These are phyloP conservation scores for Agonopterix heracliana DNA, from an alignment of 2,888 invertebrate genomes.

Conservation along the genomic window DNA sequence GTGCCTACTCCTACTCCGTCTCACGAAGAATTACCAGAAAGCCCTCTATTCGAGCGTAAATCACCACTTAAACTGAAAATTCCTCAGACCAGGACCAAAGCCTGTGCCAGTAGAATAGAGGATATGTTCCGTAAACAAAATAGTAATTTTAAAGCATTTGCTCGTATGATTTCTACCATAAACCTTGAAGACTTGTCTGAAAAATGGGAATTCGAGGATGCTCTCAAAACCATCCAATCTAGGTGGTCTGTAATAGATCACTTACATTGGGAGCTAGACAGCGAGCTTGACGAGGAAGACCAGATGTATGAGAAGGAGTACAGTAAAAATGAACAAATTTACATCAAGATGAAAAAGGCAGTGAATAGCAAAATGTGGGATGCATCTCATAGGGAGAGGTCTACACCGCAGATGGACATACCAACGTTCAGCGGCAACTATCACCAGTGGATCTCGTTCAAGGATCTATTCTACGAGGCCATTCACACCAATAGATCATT, in stretches of 20 bases:
- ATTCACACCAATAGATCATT: constrained; percentile 15
- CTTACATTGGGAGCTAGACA: constrained; percentile 17
- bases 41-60: too few relatives aligned
- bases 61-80: too few relatives aligned
- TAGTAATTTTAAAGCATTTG: too few relatives aligned
- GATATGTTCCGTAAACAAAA: too few relatives aligned
- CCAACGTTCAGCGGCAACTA: too few relatives aligned
- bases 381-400: constrained; percentile 10
- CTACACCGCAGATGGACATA: constrained; percentile 16
- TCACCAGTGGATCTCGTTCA: too few relatives aligned
- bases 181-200: background rate
- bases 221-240: constrained; percentile 6
- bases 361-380: constrained; percentile 18
- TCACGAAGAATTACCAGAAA: too few relatives aligned
- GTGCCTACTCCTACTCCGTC: too few relatives aligned
- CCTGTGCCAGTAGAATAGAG: too few relatives aligned
- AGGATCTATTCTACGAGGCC: too few relatives aligned
- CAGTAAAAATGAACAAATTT: constrained; percentile 12
- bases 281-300: constrained; percentile 12
- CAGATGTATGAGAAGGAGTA: constrained; percentile 13
- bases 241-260: constrained; percentile 11
- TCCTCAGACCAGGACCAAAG: too few relatives aligned
- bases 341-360: constrained; percentile 11
- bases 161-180: too few relatives aligned
- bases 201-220: constrained; percentile 17